These are phyloP conservation scores for Somateria mollissima DNA, from an alignment of 2,797 vertebrate genomes.

Conservation along the genomic window DNA sequence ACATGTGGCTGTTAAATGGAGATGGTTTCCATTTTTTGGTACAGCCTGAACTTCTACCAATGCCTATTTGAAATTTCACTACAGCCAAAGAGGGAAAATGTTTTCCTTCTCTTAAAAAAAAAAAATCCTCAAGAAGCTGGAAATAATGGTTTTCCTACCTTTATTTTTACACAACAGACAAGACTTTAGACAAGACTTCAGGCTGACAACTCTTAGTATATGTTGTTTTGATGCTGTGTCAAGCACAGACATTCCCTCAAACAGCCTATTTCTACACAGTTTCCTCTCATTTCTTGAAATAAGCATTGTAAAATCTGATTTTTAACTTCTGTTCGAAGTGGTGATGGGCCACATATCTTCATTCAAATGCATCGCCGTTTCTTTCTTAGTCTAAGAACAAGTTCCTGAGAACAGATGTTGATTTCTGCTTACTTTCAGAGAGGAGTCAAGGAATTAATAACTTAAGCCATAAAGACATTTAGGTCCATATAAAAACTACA, in stretches of 20 bases:
- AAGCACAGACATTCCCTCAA: not conserved
- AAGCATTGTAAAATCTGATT: not conserved
- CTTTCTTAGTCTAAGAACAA: not conserved
- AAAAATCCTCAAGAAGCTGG: not conserved
- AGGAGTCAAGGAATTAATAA: not conserved
- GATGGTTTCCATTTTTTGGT: not conserved
- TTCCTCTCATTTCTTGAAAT: not conserved
- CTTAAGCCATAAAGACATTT: constrained; percentile 7
- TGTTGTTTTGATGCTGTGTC: not conserved
- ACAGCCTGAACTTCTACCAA: not conserved
- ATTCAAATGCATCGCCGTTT: constrained; percentile 1
- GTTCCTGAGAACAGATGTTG: not conserved
- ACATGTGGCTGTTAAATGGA: fast-evolving
- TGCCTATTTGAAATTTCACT: not conserved
- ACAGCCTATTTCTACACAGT: not conserved
- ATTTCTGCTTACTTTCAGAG: not conserved
- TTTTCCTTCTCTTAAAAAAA: not conserved
- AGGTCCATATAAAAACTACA: not conserved
- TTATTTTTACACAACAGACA: not conserved
- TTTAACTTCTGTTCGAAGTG: not conserved
- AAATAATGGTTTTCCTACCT: not conserved
- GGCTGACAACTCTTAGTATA: not conserved
- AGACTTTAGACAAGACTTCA: not conserved
- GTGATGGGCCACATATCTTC: not conserved
- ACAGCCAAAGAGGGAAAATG: not conserved